Conservation (phyloP, 2,113 vertebrate species). For the Speoplatyrhinus poulsoni region DNA sequence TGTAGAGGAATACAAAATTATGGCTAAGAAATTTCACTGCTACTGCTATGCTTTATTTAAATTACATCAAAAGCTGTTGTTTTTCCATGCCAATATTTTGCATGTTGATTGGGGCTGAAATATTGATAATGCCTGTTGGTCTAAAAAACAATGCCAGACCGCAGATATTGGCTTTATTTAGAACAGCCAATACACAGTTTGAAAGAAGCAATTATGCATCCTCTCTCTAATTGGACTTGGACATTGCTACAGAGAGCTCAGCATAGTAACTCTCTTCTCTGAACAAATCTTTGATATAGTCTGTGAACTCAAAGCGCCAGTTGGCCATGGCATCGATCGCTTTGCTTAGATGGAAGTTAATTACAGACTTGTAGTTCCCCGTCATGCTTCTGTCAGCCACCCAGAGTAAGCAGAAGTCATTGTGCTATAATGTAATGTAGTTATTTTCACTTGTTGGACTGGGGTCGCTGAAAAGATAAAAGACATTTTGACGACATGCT, state of each 20-base stretch:
- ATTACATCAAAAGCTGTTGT: conserved; percentile 9
- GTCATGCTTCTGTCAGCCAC: background rate
- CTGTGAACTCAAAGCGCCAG: too few species aligned
- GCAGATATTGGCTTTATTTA: conserved; percentile 43
- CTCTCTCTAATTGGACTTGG: conserved; percentile 33
- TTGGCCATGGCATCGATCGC: background rate
- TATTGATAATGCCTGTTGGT: conserved; percentile 31
- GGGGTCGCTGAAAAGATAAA: too few species aligned
- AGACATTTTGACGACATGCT: too few species aligned
- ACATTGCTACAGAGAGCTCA: conserved; percentile 30
- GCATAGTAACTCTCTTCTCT: conserved; percentile 19
- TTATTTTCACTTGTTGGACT: too few species aligned
- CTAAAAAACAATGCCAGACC: conserved; percentile 17
- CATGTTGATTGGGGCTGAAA: conserved; percentile 19
- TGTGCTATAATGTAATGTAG: background rate
- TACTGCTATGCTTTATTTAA: conserved; percentile 11
- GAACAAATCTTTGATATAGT: background rate
- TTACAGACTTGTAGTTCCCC: background rate
- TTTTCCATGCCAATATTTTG: background rate
- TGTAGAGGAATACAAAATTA: background rate
- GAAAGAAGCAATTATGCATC: conserved; percentile 48
- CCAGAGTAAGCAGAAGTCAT: background rate
- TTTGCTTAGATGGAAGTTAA: background rate
- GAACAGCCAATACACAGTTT: conserved; percentile 35
- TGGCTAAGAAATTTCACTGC: conserved; percentile 13